Percentiles rank a stretch among this genome's conserved stretches.
Evolutionary conservation across 2,888 invertebrate genomes (phyloP).

Genomic region (Agrotis ipsilon): DNA sequence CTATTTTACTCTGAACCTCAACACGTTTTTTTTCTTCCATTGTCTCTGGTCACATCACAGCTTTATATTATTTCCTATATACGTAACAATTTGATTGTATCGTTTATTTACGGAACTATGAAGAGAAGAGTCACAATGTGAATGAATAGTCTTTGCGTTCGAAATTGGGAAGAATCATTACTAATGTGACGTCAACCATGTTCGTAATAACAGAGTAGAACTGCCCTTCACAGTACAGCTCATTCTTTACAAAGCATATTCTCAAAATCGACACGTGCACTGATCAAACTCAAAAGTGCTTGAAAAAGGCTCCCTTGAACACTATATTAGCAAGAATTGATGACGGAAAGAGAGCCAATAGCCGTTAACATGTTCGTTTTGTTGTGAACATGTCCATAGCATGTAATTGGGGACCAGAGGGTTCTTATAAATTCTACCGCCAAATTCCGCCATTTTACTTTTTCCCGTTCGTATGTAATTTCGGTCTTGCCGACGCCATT

Average conservation of each 20-base stretch:
- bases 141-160: too few species aligned
- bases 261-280: constrained; percentile 10
- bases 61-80: too few species aligned
- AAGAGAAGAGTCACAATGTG: too few species aligned
- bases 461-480: constrained; percentile 58
- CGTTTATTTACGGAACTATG: too few species aligned
- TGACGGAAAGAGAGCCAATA: constrained; percentile 42
- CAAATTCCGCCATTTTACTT: constrained; percentile 51
- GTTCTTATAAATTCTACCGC: constrained; percentile 60
- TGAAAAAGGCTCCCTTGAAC: constrained; percentile 4
- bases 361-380: constrained; percentile 42
- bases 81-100: too few species aligned
- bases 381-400: constrained; percentile 52
- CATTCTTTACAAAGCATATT: background rate
- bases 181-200: background rate
- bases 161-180: too few species aligned
- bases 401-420: constrained; percentile 56
- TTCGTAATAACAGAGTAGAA: background rate
- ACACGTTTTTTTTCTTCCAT: too few species aligned
- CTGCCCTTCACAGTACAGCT: background rate
- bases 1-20: too few species aligned
- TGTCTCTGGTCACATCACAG: too few species aligned
- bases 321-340: constrained; percentile 34
- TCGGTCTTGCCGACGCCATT: constrained; percentile 47
- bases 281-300: constrained; percentile 9